Base-by-base conservation (phyloP, 2,797 vertebrate genomes). In the Megaceryle alcyon region DNA sequence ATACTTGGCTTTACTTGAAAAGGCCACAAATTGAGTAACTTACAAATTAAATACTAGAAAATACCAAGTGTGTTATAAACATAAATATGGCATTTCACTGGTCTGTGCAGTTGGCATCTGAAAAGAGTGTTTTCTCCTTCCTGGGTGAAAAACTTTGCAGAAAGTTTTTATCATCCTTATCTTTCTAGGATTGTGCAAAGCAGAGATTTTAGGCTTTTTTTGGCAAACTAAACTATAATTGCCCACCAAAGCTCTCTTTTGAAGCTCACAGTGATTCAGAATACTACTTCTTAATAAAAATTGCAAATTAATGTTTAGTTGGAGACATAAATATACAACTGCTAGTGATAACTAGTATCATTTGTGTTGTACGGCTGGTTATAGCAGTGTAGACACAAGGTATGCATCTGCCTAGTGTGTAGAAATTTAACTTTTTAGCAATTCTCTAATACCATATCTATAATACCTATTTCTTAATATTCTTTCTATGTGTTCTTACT, bases 51-150 rank as follows among this genome's bases (percentile, higher is more conserved):
- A 49, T 76, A n/a, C 29, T 90, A 35, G 51, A 79, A 66, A 44
- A 10, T 10, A 43, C 14, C 10, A 39, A 51, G 3, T 22, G 12
- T 70, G 10, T 79, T 92, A 26, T 29, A 61, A 48, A 33, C 2
- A 3, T 23, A 20, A 60, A 59, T 66, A 21, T 0, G 1, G 23
- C 14, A 1, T 29, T 82, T 75, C 8, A 1, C 37, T 69, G 4
- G 1, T 57, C 33, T 28, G 81, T 83, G 68, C 33, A 51, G 17
- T 54, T 89, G 15, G 56, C 28, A 23, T 25, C 73, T 54, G 39
- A n/a, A 68, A 76, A 72, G 72, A 48, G 13, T 26, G 8, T 17
- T 71, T 63, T 44, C 37, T 53, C 26, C 49, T 64, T 73, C 65
- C 31, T 75, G 41, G 14, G 12, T 70, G 29, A 53, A 87, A 87